Evolutionary conservation across 2,888 invertebrate species (phyloP), one percentile per base, ranked within the genome.

Genomic region (Gymnocheta viridis): DNA sequence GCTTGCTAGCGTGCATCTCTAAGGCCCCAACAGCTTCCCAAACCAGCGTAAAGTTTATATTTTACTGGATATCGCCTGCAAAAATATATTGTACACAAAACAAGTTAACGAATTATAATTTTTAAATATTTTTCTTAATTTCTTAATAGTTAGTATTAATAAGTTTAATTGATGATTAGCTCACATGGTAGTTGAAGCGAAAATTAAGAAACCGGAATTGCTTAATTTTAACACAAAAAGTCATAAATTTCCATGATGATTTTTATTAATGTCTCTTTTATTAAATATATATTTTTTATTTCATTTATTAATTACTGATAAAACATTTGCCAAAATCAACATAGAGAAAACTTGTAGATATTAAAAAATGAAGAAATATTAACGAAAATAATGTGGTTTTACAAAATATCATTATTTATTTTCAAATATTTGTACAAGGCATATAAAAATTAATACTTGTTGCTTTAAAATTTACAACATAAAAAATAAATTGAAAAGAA

Each of bases 161-260:
- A 69, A 41, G 41, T 66, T 22, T 24, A 60, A 74, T 60, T 66
- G 56, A 35, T 58, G 66, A n/a, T 54, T 41, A 22, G 38, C 35
- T 35, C 24, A 64, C 44, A 41, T 2, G 6, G 22, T 14, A 62
- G n/a, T 41, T 27, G 24, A 3, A 62, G n/a, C 32, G 58, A 10
- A 41, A 47, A 62, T 60, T 27, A 51, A 41, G 54, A 74, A 81
- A 81, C 60, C 54, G 67, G 67, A 81, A 74, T 74, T 60, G 54
- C 41, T 60, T 66, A 73, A 60, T 73, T 19, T 56, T 49, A 27
- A 35, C 24, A 58, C 47, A 51, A 56, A 66, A 47, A 47, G 1
- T 66, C 4, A 14, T 62, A n/a, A 54, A 69, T 41, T 81, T 60
- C 10, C 62, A 69, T 4, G 27, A 70, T 82, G 69, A 80, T 29